Conservation (phyloP, 2,888 invertebrate species). For the Hanleya hanleyi region DNA sequence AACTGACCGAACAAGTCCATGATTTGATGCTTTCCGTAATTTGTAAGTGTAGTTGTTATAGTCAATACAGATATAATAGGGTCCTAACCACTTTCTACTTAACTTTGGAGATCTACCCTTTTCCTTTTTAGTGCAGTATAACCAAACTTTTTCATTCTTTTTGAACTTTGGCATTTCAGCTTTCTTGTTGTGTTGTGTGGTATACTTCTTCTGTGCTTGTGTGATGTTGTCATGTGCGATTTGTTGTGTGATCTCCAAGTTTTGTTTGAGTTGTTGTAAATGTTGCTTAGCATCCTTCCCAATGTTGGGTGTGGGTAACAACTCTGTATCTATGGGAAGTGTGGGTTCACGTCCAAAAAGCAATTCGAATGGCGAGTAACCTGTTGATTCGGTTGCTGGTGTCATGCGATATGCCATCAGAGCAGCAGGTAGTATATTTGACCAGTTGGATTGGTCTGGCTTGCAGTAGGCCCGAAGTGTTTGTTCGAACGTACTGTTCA, state of each 20-base stretch:
- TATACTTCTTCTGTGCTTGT: background rate
- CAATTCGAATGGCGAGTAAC: background rate
- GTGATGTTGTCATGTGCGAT: background rate
- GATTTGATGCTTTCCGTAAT: too few species aligned
- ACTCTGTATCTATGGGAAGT: background rate
- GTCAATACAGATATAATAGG: too few species aligned
- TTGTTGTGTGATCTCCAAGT: background rate
- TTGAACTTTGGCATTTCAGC: too few species aligned
- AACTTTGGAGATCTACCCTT: too few species aligned
- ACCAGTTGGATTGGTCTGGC: background rate
- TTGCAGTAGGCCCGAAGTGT: background rate
- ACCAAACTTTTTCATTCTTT: too few species aligned
- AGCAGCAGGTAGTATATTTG: background rate
- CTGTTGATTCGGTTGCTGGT: background rate
- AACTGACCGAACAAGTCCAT: too few species aligned
- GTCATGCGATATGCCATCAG: background rate
- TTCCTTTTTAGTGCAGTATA: too few species aligned
- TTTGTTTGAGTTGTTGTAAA: background rate
- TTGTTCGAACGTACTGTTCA: background rate
- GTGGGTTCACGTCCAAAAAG: background rate
- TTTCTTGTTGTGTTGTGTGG: too few species aligned
- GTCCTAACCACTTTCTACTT: too few species aligned
- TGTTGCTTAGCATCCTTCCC: background rate
- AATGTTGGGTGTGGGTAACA: background rate
- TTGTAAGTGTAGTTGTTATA: too few species aligned